A percentile compares a stretch with the other conserved stretches of the same genome.
These are phyloP conservation scores for Neofelis nebulosa DNA, from an alignment of 2,113 vertebrate species.

Conservation along the genomic window DNA sequence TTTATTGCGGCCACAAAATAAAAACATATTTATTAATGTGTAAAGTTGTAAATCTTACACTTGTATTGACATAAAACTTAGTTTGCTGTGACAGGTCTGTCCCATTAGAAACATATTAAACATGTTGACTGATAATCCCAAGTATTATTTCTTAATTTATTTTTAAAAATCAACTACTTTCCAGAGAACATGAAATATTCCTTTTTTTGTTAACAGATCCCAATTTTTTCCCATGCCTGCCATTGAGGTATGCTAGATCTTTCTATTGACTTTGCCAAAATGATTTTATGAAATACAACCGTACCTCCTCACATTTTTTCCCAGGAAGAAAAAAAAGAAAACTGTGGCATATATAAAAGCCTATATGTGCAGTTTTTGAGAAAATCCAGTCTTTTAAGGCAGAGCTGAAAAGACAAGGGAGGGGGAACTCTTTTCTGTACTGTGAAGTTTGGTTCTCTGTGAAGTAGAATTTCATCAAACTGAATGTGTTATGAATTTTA, in stretches of 20 bases:
- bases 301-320: background rate
- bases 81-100: background rate
- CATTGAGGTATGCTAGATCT: slow-evolving; percentile 10
- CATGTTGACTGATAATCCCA: background rate
- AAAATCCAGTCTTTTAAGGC: background rate
- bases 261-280: slow-evolving; percentile 12
- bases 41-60: background rate
- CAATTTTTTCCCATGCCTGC: background rate
- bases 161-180: background rate
- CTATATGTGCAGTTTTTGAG: background rate
- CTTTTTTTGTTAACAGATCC: slow-evolving; percentile 21
- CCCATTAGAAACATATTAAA: background rate
- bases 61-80: background rate
- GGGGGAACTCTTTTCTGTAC: slow-evolving; percentile 73
- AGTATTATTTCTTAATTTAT: slow-evolving; percentile 4
- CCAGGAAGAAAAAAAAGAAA: background rate
- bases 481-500: slow-evolving; percentile 82
- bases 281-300: background rate
- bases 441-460: slow-evolving; percentile 78
- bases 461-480: slow-evolving; percentile 83
- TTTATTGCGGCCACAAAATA: slow-evolving; percentile 25
- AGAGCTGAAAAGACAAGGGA: slow-evolving; percentile 19
- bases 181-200: background rate
- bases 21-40: background rate
- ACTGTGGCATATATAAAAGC: background rate